Conservation (phyloP, 2,113 vertebrate species). For the Pandion haliaetus region DNA sequence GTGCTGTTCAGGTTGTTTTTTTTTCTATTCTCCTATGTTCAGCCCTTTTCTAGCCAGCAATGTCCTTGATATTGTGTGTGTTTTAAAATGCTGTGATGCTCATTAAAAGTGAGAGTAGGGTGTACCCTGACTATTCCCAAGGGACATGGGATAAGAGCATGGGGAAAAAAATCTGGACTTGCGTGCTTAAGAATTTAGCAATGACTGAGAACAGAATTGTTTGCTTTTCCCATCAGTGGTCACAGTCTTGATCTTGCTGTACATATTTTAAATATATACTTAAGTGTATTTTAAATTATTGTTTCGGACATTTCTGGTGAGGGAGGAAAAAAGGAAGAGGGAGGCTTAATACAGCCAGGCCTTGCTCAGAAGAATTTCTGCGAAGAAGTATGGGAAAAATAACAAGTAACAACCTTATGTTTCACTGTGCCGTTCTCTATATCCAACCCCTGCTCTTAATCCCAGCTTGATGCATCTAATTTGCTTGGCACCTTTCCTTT, state of each 20-base stretch:
- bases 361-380: background rate
- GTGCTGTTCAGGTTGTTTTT: background rate
- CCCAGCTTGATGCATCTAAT: conserved; percentile 55
- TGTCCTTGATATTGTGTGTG: background rate
- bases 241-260: background rate
- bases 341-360: background rate
- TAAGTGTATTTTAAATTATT: background rate
- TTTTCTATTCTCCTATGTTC: background rate
- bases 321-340: background rate
- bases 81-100: background rate
- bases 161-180: background rate
- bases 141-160: fast-evolving
- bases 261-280: background rate
- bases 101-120: background rate
- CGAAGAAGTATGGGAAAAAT: background rate
- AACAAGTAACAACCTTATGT: conserved; percentile 45
- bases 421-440: conserved; percentile 37
- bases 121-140: background rate
- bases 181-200: background rate
- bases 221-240: background rate
- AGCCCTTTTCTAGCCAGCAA: background rate
- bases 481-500: conserved; percentile 66
- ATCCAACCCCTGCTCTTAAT: conserved; percentile 39
- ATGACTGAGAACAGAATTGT: background rate
- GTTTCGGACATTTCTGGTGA: background rate